Percentiles rank a stretch among this genome's conserved stretches.
Evolutionary conservation across 2,113 vertebrate species (phyloP).

Genomic region (Nanorana parkeri): DNA sequence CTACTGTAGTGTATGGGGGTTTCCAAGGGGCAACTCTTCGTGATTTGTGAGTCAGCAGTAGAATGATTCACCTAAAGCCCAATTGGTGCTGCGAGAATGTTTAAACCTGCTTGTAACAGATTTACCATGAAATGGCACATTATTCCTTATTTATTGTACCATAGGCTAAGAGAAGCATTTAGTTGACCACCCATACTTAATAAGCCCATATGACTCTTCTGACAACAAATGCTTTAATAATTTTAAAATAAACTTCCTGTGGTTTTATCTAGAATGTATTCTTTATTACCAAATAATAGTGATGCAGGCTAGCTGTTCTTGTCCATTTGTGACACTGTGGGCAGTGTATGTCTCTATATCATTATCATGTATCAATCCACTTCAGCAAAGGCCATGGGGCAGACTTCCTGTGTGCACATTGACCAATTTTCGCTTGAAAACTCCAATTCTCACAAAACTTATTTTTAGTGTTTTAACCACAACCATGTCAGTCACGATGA

Average conservation of each 20-base stretch:
- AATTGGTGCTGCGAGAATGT: no score
- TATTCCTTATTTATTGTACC: no score
- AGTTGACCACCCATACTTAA: no score
- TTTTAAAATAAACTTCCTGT: background rate
- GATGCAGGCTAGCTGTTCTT: background rate
- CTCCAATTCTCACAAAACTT: background rate
- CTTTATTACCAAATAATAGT: background rate
- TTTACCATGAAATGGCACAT: no score
- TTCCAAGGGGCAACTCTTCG: no score
- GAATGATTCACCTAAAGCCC: no score
- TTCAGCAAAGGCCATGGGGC: background rate
- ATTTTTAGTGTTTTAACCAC: background rate
- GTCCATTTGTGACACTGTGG: background rate
- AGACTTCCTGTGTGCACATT: slow-evolving; percentile 19
- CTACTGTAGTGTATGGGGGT: no score
- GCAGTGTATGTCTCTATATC: background rate
- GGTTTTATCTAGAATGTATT: background rate
- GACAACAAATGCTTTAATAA: no score
- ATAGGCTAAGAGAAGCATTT: no score
- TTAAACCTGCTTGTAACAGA: no score
- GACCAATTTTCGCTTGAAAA: slow-evolving; percentile 3
- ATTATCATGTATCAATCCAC: background rate
- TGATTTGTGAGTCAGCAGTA: no score
- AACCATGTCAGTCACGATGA: background rate
- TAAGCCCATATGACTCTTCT: no score